Conservation (phyloP, 1,140 invertebrate species). For the Bombus huntii region DNA sequence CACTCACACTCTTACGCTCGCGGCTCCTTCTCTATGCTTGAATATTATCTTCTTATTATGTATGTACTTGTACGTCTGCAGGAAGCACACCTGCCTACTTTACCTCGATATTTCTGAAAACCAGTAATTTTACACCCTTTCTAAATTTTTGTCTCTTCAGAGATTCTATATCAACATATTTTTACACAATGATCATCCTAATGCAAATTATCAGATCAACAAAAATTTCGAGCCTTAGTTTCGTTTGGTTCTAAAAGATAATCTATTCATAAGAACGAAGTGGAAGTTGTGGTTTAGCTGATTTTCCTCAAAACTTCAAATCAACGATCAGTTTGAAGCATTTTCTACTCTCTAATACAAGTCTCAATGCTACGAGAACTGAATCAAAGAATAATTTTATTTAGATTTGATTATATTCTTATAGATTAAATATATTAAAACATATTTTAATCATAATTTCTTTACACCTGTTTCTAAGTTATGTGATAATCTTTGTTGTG, state of each 20-base stretch:
- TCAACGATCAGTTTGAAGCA: neutral
- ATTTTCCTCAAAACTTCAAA: neutral
- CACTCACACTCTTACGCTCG: slow-evolving; percentile 17
- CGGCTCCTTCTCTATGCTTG: slow-evolving; percentile 34
- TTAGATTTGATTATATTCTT: neutral
- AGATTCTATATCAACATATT: neutral
- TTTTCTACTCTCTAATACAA: neutral
- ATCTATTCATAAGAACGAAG: neutral
- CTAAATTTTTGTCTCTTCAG: neutral
- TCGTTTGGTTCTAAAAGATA: neutral
- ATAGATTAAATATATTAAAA: neutral
- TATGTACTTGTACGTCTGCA: slow-evolving; percentile 7
- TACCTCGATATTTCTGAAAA: slow-evolving; percentile 2
- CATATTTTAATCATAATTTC: neutral
- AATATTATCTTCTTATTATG: slow-evolving; percentile 51
- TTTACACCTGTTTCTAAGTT: neutral
- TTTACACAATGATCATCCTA: neutral
- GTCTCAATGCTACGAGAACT: neutral
- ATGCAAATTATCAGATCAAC: neutral
- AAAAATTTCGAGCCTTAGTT: neutral
- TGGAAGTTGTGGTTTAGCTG: neutral
- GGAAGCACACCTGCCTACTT: slow-evolving; percentile 43
- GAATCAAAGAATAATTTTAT: neutral
- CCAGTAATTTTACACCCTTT: neutral
- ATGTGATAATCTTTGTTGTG: neutral